These are phyloP conservation scores for Heliopora coerulea DNA, from an alignment of 92 coral and sea anemone genomes.

Conservation along the genomic window DNA sequence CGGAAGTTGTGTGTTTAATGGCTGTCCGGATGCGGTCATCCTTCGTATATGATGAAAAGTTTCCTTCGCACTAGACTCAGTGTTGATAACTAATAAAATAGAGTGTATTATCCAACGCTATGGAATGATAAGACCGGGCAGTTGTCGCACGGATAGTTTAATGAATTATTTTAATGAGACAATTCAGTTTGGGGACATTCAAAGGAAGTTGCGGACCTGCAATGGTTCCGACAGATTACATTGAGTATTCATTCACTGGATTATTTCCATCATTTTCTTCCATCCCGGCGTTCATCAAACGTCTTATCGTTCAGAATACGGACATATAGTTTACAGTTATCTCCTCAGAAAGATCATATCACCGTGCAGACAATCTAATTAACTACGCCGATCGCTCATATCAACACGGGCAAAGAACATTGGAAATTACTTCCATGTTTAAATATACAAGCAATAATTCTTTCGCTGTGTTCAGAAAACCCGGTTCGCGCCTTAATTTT, in stretches of 20 bases:
- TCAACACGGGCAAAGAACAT: slow-evolving; percentile 16
- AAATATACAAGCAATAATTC: not conserved
- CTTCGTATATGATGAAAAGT: slow-evolving; percentile 14
- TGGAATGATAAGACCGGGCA: not conserved
- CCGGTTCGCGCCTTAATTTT: not conserved
- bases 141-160: slow-evolving; percentile 1
- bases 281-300: slow-evolving; percentile 31
- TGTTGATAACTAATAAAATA: not conserved
- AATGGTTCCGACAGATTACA: not conserved
- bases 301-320: slow-evolving; percentile 9
- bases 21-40: not conserved
- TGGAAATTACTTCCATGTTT: slow-evolving; percentile 9
- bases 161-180: slow-evolving; percentile 32
- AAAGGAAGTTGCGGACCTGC: not conserved
- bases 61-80: not conserved
- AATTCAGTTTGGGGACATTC: slow-evolving; percentile 12
- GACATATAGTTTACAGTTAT: slow-evolving; percentile 1
- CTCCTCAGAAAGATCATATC: slow-evolving; percentile 32
- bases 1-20: not conserved
- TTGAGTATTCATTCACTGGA: not conserved
- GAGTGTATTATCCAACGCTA: not conserved
- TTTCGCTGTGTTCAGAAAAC: not conserved
- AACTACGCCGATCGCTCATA: slow-evolving; percentile 6
- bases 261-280: not conserved
- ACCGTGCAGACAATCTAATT: slow-evolving; percentile 36